phyloP scores from a whole-genome alignment of 2,888 invertebrate species.

The Mantis religiosa region DNA sequence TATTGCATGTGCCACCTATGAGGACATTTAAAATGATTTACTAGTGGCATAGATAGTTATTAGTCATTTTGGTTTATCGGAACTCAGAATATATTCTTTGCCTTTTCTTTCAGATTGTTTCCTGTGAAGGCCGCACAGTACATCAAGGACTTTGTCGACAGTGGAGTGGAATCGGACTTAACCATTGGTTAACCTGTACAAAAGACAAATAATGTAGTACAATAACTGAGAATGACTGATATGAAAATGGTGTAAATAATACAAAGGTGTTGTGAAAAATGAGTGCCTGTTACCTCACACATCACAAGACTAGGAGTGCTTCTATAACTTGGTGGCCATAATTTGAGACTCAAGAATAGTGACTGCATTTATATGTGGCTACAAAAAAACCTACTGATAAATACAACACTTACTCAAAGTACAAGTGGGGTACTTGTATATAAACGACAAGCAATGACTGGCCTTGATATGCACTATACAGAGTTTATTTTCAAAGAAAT shows the following conservation, averaged over 20 bases:
- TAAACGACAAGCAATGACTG: neutral
- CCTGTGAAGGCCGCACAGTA: slow-evolving; percentile 52
- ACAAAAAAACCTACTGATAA: too few relatives aligned
- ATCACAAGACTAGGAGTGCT: neutral
- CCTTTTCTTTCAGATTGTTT: slow-evolving; percentile 45
- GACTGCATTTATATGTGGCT: neutral
- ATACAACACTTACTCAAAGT: too few relatives aligned
- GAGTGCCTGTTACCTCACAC: neutral
- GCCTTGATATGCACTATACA: neutral
- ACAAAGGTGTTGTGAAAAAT: neutral
- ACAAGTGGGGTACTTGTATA: too few relatives aligned
- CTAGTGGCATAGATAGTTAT: too few relatives aligned
- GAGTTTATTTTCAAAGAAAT: too few relatives aligned
- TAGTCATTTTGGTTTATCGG: too few relatives aligned
- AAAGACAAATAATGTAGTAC: neutral
- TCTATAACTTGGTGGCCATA: neutral
- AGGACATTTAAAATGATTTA: too few relatives aligned
- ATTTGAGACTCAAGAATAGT: neutral
- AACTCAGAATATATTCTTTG: too few relatives aligned
- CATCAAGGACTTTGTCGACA: slow-evolving; percentile 61
- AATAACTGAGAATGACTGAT: neutral
- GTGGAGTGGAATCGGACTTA: slow-evolving; percentile 51
- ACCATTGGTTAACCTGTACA: neutral
- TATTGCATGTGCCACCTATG: too few relatives aligned
- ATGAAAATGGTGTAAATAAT: neutral